These are phyloP conservation scores for Oryctes rhinoceros DNA, from an alignment of 1,140 invertebrate genomes.

Conservation along the genomic window DNA sequence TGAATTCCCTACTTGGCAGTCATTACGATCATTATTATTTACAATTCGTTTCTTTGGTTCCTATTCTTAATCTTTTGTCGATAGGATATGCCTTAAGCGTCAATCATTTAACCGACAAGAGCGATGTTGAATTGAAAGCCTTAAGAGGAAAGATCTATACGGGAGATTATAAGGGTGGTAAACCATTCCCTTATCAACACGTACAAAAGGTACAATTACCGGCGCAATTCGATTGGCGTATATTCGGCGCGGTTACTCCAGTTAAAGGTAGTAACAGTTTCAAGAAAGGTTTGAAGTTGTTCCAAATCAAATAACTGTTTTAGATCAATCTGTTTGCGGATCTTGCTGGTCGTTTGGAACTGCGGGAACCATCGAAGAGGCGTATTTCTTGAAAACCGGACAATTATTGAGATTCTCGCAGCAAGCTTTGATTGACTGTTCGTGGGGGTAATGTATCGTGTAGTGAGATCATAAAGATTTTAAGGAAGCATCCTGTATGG, in stretches of 20 bases:
- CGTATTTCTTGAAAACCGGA: slow-evolving; percentile 85
- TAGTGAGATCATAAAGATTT: too few species aligned
- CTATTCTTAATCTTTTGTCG: too few species aligned
- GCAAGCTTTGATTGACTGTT: too few species aligned
- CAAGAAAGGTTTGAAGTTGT: too few species aligned
- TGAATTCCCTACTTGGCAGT: slow-evolving; percentile 89
- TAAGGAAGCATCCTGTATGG: too few species aligned
- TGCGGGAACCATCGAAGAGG: slow-evolving; percentile 91
- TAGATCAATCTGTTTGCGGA: too few species aligned
- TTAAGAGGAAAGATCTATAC: slow-evolving; percentile 78
- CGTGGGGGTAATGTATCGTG: slow-evolving; percentile 98
- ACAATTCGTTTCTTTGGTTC: slow-evolving; percentile 62
- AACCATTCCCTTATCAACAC: slow-evolving; percentile 78
- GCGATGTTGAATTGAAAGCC: slow-evolving; percentile 79
- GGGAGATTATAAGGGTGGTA: slow-evolving; percentile 75
- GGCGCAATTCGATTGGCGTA: too few species aligned
- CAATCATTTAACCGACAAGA: slow-evolving; percentile 90
- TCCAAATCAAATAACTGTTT: too few species aligned
- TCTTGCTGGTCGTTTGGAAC: slow-evolving; percentile 98
- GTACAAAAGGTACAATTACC: slow-evolving; percentile 53
- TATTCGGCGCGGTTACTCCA: too few species aligned
- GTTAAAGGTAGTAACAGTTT: too few species aligned
- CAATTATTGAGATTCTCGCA: slow-evolving; percentile 85
- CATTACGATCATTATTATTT: slow-evolving; percentile 95
- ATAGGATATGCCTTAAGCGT: slow-evolving; percentile 78